Evolutionary conservation across 2,888 invertebrate species (phyloP), one percentile per base, ranked within the genome.

Genomic region (Watsonalla cultraria): DNA sequence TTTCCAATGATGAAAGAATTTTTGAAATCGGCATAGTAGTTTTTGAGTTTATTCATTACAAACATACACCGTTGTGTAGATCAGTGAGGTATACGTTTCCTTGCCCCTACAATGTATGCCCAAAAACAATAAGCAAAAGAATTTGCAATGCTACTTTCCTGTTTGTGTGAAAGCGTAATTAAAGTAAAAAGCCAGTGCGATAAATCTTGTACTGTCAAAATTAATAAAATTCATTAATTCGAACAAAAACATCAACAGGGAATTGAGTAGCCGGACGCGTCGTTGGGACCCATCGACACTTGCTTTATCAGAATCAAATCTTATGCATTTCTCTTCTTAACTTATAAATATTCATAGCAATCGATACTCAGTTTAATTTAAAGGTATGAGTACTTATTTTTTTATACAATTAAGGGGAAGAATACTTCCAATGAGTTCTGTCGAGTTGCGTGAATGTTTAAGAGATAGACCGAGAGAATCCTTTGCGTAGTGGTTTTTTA

Each of bases 261-360:
- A 66, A 69, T 66, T 59, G 59, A 49, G 75, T 64, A 59, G 56
- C 53, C 52, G 51, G 60, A 57, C 59, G 53, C 53, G 54, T 49
- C 53, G 8, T 39, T 51, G 53, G 55, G 55, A 50, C 35, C 59
- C 72, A 68, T 71, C 63, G 59, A 57, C 69, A 65, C 66, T 54
- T 63, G 54, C 57, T 69, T 66, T 78, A 80, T 83, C 76, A 61
- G 65, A 70, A 78, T 77, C 78, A 80, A 80, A 83, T 82, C 76
- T 76, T 64, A 64, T 60, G 61, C 71, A 75, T 77, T 74, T 72
- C 78, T 74, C 72, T 64, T 55, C 51, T 57, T 50, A 60, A 57
- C 60, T 68, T 69, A 81, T 85, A 80, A 74, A 85, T 85, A 85
- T 84, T 84, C 82, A 84, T 78, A 72, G 61, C 66, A 70, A 74